phyloP scores from a whole-genome alignment of 2,113 vertebrate species.

The Brachirus orientalis region DNA sequence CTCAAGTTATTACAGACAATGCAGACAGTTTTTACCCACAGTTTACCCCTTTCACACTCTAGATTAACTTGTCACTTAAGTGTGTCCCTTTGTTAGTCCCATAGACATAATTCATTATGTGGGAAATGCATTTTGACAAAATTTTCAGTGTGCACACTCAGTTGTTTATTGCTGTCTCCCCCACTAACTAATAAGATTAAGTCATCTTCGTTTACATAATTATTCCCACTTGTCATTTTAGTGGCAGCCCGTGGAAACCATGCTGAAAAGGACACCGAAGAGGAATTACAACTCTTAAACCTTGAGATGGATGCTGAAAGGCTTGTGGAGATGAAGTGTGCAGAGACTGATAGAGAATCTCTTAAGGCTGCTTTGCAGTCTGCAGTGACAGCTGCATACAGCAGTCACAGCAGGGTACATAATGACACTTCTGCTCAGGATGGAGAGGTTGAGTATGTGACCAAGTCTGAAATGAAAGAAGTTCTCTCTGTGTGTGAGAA shows the following conservation, averaged over 20 bases:
- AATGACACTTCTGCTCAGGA: constrained; percentile 56
- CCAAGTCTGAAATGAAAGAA: constrained; percentile 88
- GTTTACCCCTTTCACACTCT: too few species aligned
- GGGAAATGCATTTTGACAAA: too few species aligned
- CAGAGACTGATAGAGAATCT: constrained; percentile 81
- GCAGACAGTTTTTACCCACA: too few species aligned
- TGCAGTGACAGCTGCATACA: constrained; percentile 70
- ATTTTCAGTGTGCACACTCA: too few species aligned
- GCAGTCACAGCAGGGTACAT: constrained; percentile 62
- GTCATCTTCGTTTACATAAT: background rate
- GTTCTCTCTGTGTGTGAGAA: constrained; percentile 92
- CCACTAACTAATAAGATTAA: background rate
- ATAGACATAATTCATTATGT: too few species aligned
- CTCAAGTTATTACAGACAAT: too few species aligned
- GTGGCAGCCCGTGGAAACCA: constrained; percentile 69
- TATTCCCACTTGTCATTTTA: constrained; percentile 38
- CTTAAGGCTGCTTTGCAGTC: constrained; percentile 80
- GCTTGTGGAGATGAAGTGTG: constrained; percentile 75
- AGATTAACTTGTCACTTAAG: too few species aligned
- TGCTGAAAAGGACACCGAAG: constrained; percentile 74
- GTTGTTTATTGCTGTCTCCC: background rate
- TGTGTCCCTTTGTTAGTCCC: too few species aligned
- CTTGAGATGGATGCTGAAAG: constrained; percentile 79
- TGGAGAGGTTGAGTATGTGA: constrained; percentile 81
- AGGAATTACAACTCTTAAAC: constrained; percentile 76